Evolutionary conservation across 2,888 invertebrate species (phyloP), one percentile per base, ranked within the genome.

Genomic region (Anagyrus pseudococci): DNA sequence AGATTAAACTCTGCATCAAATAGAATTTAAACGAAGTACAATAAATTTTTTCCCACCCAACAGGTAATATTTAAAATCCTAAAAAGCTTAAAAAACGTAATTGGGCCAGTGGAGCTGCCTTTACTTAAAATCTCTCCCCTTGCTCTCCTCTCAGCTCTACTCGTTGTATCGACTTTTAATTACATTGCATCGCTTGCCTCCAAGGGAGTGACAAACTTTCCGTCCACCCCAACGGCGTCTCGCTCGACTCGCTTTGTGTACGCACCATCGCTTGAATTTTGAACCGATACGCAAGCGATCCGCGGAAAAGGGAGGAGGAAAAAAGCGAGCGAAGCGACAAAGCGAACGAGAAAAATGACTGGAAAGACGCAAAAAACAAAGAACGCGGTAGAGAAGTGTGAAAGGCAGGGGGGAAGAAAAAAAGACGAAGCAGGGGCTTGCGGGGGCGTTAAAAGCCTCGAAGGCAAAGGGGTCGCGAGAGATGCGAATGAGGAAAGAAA

Each of bases 91-190:
- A n/a, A n/a, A n/a, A n/a, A n/a, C n/a, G n/a, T n/a, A 46, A 46
- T 13, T 13, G 6, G 23, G 46, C 22, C 46, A 46, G 7, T 46
- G 22, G 23, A n/a, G 23, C 2, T 4, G 7, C 41, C 13, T 10
- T n/a, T 4, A 4, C 41, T 41, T n/a, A 10, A 4, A n/a, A n/a
- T 4, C 41, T 41, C 41, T 41, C 17, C 17, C 17, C 13, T 15
- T n/a, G 7, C 41, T 8, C 44, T 7, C 10, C 46, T 22, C 23
- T 20, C 15, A 4, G 7, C 46, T 2, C 7, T 46, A 33, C 43
- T 43, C 74, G 56, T 70, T 73, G 71, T 75, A 78, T 78, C 75
- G 78, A 78, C 73, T 78, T 79, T 77, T 77, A 78, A 77, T 78
- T 77, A 77, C 72, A 73, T 70, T 70, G 73, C 73, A 71, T 73